Percentiles rank a stretch among this genome's conserved stretches.
These are phyloP conservation scores for Thomomys bottae DNA, from an alignment of 2,113 vertebrate genomes.

Conservation along the genomic window DNA sequence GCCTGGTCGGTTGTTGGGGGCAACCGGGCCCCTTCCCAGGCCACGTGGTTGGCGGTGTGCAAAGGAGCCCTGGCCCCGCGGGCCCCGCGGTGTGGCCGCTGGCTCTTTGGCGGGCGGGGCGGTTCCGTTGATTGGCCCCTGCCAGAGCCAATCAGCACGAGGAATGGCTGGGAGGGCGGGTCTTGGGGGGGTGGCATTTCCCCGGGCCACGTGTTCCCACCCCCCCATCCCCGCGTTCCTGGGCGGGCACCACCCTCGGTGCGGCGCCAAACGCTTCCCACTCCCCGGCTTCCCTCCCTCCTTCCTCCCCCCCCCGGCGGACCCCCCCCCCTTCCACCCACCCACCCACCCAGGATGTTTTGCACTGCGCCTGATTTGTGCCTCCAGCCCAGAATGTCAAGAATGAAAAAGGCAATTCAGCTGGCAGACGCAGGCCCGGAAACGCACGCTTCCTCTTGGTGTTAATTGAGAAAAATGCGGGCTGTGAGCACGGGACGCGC, in stretches of 20 bases:
- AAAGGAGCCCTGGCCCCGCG: not conserved
- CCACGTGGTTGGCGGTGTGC: not conserved
- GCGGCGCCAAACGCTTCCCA: not conserved
- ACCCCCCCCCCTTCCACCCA: not conserved
- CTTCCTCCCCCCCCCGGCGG: not conserved
- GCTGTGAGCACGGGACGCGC: slow-evolving; percentile 73
- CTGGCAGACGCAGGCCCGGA: slow-evolving; percentile 66
- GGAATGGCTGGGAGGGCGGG: rapidly evolving
- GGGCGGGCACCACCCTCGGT: too few relatives aligned
- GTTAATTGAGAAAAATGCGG: slow-evolving; percentile 80
- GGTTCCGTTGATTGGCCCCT: slow-evolving; percentile 27
- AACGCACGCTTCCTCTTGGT: slow-evolving; percentile 69
- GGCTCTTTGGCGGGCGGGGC: not conserved
- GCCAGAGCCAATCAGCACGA: slow-evolving; percentile 47
- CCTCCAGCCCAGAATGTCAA: slow-evolving; percentile 37
- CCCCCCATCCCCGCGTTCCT: too few relatives aligned
- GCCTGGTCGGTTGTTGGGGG: not conserved
- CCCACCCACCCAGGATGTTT: not conserved
- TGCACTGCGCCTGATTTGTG: not conserved
- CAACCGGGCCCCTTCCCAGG: not conserved
- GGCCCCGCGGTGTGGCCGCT: rapidly evolving
- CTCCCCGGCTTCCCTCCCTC: not conserved
- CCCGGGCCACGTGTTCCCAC: too few relatives aligned
- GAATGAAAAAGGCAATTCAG: slow-evolving; percentile 57
- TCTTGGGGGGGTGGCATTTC: rapidly evolving